Evolutionary conservation across 2,888 invertebrate genomes (phyloP), one percentile per base, ranked within the genome.

Genomic region (Morinoia aosen): DNA sequence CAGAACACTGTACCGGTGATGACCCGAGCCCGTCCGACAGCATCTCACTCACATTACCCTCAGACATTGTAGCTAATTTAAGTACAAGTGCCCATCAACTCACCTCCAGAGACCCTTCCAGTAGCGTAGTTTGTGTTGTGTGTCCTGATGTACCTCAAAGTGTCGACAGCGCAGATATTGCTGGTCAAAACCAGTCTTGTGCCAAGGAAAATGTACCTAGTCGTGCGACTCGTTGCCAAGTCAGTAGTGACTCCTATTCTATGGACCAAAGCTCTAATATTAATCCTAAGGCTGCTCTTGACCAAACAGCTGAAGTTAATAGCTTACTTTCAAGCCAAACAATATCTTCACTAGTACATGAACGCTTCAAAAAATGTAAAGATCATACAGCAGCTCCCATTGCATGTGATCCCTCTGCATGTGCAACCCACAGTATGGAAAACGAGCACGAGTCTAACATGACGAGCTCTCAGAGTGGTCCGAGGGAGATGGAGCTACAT

Each of bases 291-390:
- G 90, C 12, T 90, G 40, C 39, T 2, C 40, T 12, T 12, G 39
- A 16, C 48, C 39, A 39, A 90, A 90, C 16, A 39, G 39, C 7
- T 57, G n/a, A 57, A 93, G 57, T 93, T 57, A 93, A 93, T 93
- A 58, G 57, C 58, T 57, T 93, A 39, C 57, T 93, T 56, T 57
- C 93, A 57, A 57, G 58, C 10, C 8, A 56, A 14, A 19, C 93
- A 25, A 93, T 57, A 57, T 57, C 93, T 58, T 57, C 56, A 11
- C 10, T 93, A 33, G 93, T 93, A 16, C 56, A 93, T 12, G 57
- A 93, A 10, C 93, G 93, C 56, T 93, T 93, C 93, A 33, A 93
- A 48, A 93, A 93, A 33, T 57, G n/a, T 57, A 48, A 90, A 33
- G 48, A 93, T 48, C 57, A 57, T 33, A 14, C 56, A 56, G 93